A percentile compares a stretch with the other conserved stretches of the same genome.
Evolutionary conservation across 2,888 invertebrate genomes (phyloP).

Genomic region (Archaeoteleia sp.): DNA sequence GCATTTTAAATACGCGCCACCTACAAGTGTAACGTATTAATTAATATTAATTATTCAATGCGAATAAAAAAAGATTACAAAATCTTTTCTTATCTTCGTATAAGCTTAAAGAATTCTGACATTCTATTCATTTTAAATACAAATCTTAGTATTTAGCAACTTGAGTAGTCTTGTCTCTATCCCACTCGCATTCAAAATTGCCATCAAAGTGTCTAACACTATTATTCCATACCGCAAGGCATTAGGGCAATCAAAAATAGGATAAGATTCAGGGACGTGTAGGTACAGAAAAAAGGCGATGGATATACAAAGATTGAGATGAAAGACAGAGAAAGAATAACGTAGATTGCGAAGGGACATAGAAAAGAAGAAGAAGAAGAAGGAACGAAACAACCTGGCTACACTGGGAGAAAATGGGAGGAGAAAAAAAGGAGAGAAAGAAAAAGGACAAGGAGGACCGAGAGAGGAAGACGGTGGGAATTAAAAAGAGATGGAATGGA

Average conservation of each 20-base stretch:
- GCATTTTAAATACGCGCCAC: no score
- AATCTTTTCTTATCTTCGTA: no score
- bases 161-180: no score
- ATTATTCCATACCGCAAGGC: conserved; percentile 56
- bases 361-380: conserved; percentile 45
- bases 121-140: no score
- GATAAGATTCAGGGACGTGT: conserved; percentile 52
- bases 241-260: conserved; percentile 58
- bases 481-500: conserved; percentile 61
- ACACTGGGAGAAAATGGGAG: conserved; percentile 53
- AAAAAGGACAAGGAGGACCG: conserved; percentile 15
- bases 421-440: conserved; percentile 36
- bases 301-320: conserved; percentile 24
- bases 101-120: no score
- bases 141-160: no score
- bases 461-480: conserved; percentile 49
- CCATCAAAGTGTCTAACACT: conserved; percentile 57
- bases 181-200: conserved; percentile 18
- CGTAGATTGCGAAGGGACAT: conserved; percentile 21
- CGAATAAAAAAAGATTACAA: no score
- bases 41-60: no score
- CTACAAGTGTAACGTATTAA: no score
- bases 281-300: conserved; percentile 46
- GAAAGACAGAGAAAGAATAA: conserved; percentile 14
- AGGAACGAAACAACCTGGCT: conserved; percentile 58